Base-by-base conservation (phyloP, 2,888 invertebrate species). In the Actias luna region DNA sequence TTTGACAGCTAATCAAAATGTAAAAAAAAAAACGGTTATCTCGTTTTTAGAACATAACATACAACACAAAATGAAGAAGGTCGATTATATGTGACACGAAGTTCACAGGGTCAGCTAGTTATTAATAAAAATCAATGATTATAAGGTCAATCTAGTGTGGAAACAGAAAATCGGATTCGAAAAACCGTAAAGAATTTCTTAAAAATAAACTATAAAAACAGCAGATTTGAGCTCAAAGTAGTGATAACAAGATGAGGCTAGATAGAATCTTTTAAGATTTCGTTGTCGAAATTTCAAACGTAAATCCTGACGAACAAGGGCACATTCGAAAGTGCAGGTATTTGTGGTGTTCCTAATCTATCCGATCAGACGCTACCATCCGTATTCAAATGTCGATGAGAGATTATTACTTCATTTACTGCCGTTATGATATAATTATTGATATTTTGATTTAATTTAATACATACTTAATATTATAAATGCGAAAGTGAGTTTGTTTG, bases 331-430 rank as follows among this genome's bases (percentile, higher is more conserved):
- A 58, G 64, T 39, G 33, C 59, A 62, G 62, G 36, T 39, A 58
- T 61, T 65, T 72, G 70, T 69, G 69, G 71, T n/a, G n/a, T 67
- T 65, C 68, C 69, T 76, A 77, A 77, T 78, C 78, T 72, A 71
- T 67, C 69, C 72, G 75, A 78, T 77, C 77, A 71, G 73, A 72
- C 69, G 71, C 68, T 76, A 68, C 73, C 69, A 72, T 74, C 73
- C 71, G 71, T 77, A 76, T 78, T 70, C 72, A 73, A 72, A 69
- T 66, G 67, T 69, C 74, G 69, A 72, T 69, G 58, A 65, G 68
- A 71, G 74, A 74, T 74, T 72, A 74, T 67, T 59, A 33, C 59
- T 62, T 58, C 42, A 50, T 39, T 58, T 73, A 70, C 72, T 64
- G 72, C 62, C 67, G 68, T 52, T 66, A 12, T n/a, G 7, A n/a